Evolutionary conservation across 2,888 invertebrate genomes (phyloP).

Genomic region (Mythimna ferrago): DNA sequence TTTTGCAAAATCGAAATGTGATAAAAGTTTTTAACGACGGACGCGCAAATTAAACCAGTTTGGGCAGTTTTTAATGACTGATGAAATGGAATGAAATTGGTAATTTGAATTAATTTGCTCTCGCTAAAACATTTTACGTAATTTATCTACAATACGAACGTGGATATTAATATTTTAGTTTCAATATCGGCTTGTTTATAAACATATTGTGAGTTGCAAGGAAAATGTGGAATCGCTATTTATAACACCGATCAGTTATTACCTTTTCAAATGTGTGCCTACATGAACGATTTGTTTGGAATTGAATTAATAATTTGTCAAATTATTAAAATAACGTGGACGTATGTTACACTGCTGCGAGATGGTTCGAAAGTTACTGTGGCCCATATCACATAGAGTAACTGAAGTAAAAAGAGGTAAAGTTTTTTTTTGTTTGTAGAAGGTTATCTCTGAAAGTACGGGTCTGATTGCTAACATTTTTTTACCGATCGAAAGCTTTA

Average conservation of each 20-base stretch:
- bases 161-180: not conserved
- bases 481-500: too few relatives aligned
- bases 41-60: constrained; percentile 44
- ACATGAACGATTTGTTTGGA: not conserved
- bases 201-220: not conserved
- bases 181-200: not conserved
- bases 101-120: constrained; percentile 16
- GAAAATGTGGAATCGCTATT: constrained; percentile 21
- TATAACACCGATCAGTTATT: not conserved
- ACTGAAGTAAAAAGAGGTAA: too few relatives aligned
- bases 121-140: not conserved
- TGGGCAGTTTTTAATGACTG: constrained; percentile 13
- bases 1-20: not conserved
- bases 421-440: too few relatives aligned
- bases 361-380: too few relatives aligned
- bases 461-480: too few relatives aligned
- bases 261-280: constrained; percentile 9
- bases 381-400: too few relatives aligned
- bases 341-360: too few relatives aligned
- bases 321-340: too few relatives aligned
- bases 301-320: too few relatives aligned
- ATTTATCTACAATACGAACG: not conserved
- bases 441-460: too few relatives aligned
- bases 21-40: constrained; percentile 1
- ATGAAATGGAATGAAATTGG: not conserved